These are phyloP conservation scores for Epinephelus cyanopodus DNA, from an alignment of 2,113 vertebrate genomes.

Conservation along the genomic window DNA sequence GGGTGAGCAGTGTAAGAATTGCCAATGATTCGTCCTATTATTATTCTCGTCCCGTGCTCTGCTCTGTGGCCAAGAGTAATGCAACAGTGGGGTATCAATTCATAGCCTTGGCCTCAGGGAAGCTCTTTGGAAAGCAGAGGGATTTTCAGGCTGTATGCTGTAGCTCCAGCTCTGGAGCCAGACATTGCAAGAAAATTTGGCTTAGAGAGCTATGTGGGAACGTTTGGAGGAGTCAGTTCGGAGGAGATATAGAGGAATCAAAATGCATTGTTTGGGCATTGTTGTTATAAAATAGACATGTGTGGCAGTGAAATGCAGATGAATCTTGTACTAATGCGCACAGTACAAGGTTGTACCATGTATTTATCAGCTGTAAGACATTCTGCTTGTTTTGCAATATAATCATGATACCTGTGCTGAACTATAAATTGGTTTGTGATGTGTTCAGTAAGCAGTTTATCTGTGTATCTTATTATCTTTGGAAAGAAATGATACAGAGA, in stretches of 20 bases:
- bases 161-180: constrained; percentile 55
- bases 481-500: neutral
- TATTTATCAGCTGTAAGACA: constrained; percentile 8
- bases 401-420: neutral
- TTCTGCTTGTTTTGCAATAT: neutral
- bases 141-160: constrained; percentile 70
- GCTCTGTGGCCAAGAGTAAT: constrained; percentile 75
- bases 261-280: constrained; percentile 48
- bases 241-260: constrained; percentile 21
- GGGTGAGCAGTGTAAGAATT: constrained; percentile 56
- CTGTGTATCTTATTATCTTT: neutral
- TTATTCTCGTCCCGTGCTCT: constrained; percentile 69
- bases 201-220: constrained; percentile 55
- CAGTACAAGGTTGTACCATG: neutral
- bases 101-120: constrained; percentile 75
- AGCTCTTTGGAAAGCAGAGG: constrained; percentile 76
- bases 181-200: constrained; percentile 50
- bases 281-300: constrained; percentile 36
- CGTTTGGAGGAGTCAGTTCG: constrained; percentile 45
- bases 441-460: neutral
- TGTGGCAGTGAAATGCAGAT: constrained; percentile 29
- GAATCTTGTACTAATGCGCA: constrained; percentile 9
- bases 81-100: constrained; percentile 78
- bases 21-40: constrained; percentile 67
- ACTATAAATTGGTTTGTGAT: no score